Evolutionary conservation across 37 sponge, comb jelly and placozoan genomes (phyloP).

Genomic region (Beroe forskalii): DNA sequence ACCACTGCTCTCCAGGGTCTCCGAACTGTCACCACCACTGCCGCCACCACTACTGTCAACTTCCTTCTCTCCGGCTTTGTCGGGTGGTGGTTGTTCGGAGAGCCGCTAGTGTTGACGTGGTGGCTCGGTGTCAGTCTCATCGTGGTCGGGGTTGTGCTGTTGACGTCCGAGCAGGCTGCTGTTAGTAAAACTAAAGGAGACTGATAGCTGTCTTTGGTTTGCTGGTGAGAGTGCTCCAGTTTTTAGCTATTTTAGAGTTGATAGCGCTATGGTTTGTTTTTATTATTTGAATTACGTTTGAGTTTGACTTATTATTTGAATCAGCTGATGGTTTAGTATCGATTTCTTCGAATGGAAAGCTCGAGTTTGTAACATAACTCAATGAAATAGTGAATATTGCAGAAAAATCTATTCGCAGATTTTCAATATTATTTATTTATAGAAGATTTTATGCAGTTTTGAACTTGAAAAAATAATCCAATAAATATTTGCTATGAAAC

Average conservation of each 20-base stretch:
- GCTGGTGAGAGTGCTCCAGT: not conserved
- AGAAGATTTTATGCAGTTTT: too few species aligned
- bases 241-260: not conserved
- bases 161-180: not conserved
- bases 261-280: not conserved
- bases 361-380: too few species aligned
- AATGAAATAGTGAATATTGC: too few species aligned
- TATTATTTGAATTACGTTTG: not conserved
- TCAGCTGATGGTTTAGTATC: too few species aligned
- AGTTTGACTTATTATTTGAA: too few species aligned
- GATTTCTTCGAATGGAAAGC: too few species aligned
- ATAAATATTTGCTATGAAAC: too few species aligned
- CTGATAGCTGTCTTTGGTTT: not conserved
- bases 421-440: too few species aligned
- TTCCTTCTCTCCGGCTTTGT: slow-evolving; percentile 7
- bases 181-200: not conserved
- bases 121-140: slow-evolving; percentile 41
- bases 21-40: slow-evolving; percentile 26
- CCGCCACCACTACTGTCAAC: slow-evolving; percentile 37
- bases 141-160: slow-evolving; percentile 1
- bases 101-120: not conserved
- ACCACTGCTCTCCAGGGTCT: slow-evolving; percentile 43
- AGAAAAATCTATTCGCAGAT: too few species aligned
- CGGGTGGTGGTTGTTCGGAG: slow-evolving; percentile 39
- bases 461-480: too few species aligned